phyloP scores from a whole-genome alignment of 2,888 invertebrate genomes.

The Synergus laeviventris region DNA sequence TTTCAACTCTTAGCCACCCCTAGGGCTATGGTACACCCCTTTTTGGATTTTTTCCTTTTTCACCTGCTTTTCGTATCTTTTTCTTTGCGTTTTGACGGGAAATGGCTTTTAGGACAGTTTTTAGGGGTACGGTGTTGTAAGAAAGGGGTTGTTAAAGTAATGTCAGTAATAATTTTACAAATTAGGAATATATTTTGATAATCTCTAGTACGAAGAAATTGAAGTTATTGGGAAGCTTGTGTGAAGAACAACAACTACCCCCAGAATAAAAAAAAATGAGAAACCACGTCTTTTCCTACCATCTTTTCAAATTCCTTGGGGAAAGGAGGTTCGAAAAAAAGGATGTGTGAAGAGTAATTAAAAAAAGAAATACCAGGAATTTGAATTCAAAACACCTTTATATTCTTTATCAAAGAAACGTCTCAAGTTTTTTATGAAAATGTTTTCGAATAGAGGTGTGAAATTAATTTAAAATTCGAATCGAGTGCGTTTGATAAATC shows the following conservation, averaged over 20 bases:
- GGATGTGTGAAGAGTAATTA: too few species aligned
- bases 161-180: too few species aligned
- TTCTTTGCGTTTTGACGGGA: background rate
- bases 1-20: slow-evolving; percentile 42
- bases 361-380: background rate
- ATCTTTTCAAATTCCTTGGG: too few species aligned
- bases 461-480: slow-evolving; percentile 24
- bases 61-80: background rate
- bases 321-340: too few species aligned
- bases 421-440: background rate
- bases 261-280: too few species aligned
- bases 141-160: background rate
- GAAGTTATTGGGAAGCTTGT: too few species aligned
- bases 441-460: background rate
- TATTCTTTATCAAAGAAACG: slow-evolving; percentile 21
- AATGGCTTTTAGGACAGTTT: background rate
- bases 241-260: too few species aligned
- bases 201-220: too few species aligned
- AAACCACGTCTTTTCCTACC: too few species aligned
- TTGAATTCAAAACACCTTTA: slow-evolving; percentile 32
- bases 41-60: slow-evolving; percentile 40
- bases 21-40: slow-evolving; percentile 9
- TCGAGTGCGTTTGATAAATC: slow-evolving; percentile 15
- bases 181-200: too few species aligned
- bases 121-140: background rate